A percentile compares a stretch with the other conserved stretches of the same genome.
Evolutionary conservation across 2,797 vertebrate genomes (phyloP).

Genomic region (Philypnodon macrostomus): DNA sequence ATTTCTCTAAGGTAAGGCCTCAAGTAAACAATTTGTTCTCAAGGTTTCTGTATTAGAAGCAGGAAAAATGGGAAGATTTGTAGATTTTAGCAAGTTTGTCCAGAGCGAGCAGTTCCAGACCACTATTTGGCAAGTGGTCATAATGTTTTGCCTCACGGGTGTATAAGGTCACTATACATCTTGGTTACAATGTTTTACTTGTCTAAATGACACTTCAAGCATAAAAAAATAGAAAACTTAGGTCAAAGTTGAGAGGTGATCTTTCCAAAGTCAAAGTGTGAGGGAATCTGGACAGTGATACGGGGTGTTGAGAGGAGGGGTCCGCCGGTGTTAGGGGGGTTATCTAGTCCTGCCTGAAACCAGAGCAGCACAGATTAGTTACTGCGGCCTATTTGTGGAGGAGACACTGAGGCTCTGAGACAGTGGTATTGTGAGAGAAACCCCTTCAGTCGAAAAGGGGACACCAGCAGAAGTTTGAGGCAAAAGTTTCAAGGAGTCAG

Average conservation of each 20-base stretch:
- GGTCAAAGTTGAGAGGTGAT: constrained; percentile 63
- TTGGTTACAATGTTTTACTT: too few relatives aligned
- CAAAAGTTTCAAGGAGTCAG: constrained; percentile 28
- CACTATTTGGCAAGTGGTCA: too few relatives aligned
- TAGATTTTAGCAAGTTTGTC: too few relatives aligned
- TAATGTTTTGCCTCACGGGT: too few relatives aligned
- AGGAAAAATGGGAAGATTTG: too few relatives aligned
- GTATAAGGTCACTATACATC: too few relatives aligned
- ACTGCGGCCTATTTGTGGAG: constrained; percentile 79
- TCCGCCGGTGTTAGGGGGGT: constrained; percentile 51
- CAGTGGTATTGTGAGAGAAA: constrained; percentile 74
- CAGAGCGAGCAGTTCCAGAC: too few relatives aligned
- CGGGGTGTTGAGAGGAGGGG: constrained; percentile 64
- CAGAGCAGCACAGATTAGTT: constrained; percentile 76
- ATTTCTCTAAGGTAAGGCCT: constrained; percentile 86
- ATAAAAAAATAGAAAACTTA: constrained; percentile 43
- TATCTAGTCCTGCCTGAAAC: constrained; percentile 79
- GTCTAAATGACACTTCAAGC: background rate
- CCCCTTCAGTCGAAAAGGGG: constrained; percentile 66
- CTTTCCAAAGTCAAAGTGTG: constrained; percentile 74
- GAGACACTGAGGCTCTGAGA: constrained; percentile 80
- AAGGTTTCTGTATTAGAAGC: too few relatives aligned
- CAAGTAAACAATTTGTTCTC: background rate
- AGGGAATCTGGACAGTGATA: constrained; percentile 56
- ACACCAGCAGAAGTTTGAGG: constrained; percentile 46